A percentile compares a stretch with the other conserved stretches of the same genome.
These are phyloP conservation scores for Amphipoea lucens DNA, from an alignment of 2,888 invertebrate species.

Conservation along the genomic window DNA sequence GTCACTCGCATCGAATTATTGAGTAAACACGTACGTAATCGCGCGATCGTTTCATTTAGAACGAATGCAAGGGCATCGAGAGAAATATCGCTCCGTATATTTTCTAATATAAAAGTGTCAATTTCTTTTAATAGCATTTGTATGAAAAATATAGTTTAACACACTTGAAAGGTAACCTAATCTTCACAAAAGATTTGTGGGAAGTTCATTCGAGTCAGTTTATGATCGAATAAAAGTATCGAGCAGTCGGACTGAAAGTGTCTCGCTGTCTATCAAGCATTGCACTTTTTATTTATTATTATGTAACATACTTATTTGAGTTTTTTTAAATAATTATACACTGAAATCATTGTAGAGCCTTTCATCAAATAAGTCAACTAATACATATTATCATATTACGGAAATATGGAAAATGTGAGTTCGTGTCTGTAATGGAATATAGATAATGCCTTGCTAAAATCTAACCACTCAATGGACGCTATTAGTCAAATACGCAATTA, in stretches of 20 bases:
- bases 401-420: neutral
- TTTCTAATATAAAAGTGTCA: conserved; percentile 80
- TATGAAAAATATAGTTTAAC: conserved; percentile 65
- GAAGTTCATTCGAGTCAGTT: neutral
- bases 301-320: neutral
- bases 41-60: conserved; percentile 86
- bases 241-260: neutral
- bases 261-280: neutral
- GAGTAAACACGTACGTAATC: conserved; percentile 89
- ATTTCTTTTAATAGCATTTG: conserved; percentile 79
- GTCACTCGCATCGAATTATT: conserved; percentile 88
- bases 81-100: conserved; percentile 84
- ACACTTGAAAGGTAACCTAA: conserved; percentile 37
- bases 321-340: neutral
- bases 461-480: neutral
- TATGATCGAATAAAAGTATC: conserved; percentile 8
- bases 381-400: neutral
- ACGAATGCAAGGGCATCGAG: conserved; percentile 82
- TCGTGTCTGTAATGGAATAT: neutral
- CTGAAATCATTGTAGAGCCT: fast-evolving
- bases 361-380: no score
- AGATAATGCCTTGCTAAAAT: no score
- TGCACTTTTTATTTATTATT: neutral
- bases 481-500: neutral
- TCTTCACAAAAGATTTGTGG: conserved; percentile 19